Conservation (phyloP, 1,140 invertebrate genomes). For the Adoxophyes honmai region DNA sequence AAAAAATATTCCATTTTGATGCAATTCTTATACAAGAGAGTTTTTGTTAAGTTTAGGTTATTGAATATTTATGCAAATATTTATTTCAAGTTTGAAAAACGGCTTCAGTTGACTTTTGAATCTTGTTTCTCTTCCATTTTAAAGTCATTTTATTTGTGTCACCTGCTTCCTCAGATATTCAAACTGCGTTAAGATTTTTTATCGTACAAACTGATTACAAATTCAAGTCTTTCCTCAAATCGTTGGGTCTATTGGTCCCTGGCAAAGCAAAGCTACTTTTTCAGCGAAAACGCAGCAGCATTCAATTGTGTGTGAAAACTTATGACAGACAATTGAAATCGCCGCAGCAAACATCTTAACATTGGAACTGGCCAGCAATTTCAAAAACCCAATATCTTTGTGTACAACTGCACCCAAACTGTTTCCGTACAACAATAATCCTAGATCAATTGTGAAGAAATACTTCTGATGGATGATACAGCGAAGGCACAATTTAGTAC, state of each 20-base stretch:
- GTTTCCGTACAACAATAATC: conserved; percentile 31
- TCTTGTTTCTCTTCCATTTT: too few species aligned
- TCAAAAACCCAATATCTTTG: conserved; percentile 4
- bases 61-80: conserved; percentile 19
- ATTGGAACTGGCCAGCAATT: conserved; percentile 9
- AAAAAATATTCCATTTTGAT: conserved; percentile 43
- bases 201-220: too few species aligned
- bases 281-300: too few species aligned
- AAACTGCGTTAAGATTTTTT: too few species aligned
- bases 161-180: too few species aligned
- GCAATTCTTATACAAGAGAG: conserved; percentile 27
- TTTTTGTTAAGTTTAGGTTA: conserved; percentile 25
- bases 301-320: background rate
- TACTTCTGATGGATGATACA: conserved; percentile 57
- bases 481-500: conserved; percentile 36
- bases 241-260: too few species aligned
- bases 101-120: background rate
- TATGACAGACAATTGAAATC: conserved; percentile 1
- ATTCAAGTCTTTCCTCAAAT: too few species aligned
- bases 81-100: background rate
- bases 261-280: too few species aligned
- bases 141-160: too few species aligned
- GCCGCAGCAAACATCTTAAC: conserved; percentile 2
- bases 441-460: conserved; percentile 49
- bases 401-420: conserved; percentile 9